Evolutionary conservation across 2,113 vertebrate species (phyloP).

Genomic region (Megaceryle maxima): DNA sequence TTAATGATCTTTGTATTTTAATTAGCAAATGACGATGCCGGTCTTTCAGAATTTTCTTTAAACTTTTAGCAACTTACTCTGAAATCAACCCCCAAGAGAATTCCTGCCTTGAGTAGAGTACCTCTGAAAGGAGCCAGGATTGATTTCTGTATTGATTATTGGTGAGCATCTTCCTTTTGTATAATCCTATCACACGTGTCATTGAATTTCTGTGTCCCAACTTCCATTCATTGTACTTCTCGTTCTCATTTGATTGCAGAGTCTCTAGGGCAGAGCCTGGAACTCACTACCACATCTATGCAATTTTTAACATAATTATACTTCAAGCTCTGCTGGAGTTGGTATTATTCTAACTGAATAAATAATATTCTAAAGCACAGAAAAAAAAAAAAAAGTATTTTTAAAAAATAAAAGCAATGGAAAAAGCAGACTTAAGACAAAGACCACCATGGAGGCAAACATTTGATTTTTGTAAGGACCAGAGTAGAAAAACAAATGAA

Average conservation of each 20-base stretch:
- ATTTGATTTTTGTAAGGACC: background rate
- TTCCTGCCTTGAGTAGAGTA: background rate
- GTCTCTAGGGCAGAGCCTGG: slow-evolving; percentile 38
- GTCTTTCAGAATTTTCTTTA: background rate
- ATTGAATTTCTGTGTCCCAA: slow-evolving; percentile 3
- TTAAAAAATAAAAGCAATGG: background rate
- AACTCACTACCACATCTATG: slow-evolving; percentile 10
- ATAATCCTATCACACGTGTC: background rate
- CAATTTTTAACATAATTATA: slow-evolving; percentile 31
- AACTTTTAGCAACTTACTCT: background rate
- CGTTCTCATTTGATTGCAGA: slow-evolving; percentile 15
- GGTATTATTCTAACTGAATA: background rate
- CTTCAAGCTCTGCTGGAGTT: background rate
- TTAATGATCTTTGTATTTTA: background rate
- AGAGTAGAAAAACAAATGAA: background rate
- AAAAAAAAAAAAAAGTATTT: background rate
- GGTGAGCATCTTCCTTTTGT: background rate
- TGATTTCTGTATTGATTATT: slow-evolving; percentile 28
- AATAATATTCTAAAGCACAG: background rate
- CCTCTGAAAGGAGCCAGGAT: background rate
- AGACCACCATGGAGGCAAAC: background rate
- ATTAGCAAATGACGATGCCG: background rate
- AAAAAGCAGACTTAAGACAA: background rate
- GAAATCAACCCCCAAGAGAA: background rate
- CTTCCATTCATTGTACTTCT: background rate